Conservation (phyloP, 2,113 vertebrate species). For the Addax nasomaculatus region DNA sequence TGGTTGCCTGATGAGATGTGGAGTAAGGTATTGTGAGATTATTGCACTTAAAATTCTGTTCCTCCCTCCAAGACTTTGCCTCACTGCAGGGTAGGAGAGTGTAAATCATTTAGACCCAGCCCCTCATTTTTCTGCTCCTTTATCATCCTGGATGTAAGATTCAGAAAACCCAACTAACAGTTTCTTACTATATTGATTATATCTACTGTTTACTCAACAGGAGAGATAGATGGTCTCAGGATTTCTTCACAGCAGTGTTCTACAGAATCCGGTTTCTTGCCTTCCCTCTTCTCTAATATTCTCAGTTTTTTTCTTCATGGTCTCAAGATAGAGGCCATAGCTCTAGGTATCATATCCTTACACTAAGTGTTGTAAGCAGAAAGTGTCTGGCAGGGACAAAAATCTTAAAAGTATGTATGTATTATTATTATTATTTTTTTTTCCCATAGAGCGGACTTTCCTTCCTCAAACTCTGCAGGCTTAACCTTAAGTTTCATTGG, state of each 20-base stretch:
- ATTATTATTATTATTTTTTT: neutral
- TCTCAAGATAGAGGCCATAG: neutral
- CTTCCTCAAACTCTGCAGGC: neutral
- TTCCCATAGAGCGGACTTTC: neutral
- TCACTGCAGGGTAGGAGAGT: neutral
- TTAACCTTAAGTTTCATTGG: neutral
- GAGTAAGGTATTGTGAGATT: neutral
- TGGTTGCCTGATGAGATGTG: neutral
- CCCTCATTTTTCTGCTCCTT: conserved; percentile 8
- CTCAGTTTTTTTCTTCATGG: neutral
- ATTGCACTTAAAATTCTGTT: neutral
- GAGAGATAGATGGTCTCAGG: neutral
- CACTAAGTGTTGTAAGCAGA: neutral
- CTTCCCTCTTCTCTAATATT: neutral
- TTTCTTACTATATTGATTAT: neutral
- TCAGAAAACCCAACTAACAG: neutral
- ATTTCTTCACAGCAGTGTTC: neutral
- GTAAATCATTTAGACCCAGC: neutral
- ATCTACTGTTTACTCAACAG: neutral
- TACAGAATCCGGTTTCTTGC: neutral
- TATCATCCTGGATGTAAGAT: neutral
- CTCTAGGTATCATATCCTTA: neutral
- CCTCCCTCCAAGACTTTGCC: neutral
- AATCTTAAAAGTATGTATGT: neutral
- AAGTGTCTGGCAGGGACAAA: neutral